Evolutionary conservation across 1,140 invertebrate genomes (phyloP).

Genomic region (Drosophila bocki): DNA sequence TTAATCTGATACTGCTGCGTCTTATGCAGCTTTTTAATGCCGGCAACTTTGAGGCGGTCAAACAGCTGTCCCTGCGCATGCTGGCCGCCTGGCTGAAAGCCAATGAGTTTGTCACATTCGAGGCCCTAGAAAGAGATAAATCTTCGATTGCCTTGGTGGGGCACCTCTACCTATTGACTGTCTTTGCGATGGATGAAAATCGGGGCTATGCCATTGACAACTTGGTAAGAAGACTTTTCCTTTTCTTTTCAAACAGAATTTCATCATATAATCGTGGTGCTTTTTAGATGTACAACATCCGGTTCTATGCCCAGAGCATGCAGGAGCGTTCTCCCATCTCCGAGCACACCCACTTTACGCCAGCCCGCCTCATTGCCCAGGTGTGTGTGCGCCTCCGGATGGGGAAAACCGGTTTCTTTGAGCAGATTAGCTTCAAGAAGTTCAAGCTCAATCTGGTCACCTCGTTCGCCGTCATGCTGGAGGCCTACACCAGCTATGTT

Average conservation of each 20-base stretch:
- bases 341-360: constrained; percentile 54
- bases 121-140: constrained; percentile 24
- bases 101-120: not conserved
- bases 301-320: constrained; percentile 73
- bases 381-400: constrained; percentile 63
- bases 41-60: constrained; percentile 71
- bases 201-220: constrained; percentile 77
- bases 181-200: constrained; percentile 72
- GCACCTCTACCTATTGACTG: constrained; percentile 71
- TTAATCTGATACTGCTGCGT: constrained; percentile 62
- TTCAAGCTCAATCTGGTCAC: constrained; percentile 56
- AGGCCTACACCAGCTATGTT: constrained; percentile 78
- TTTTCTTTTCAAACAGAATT: not conserved
- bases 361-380: constrained; percentile 73
- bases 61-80: constrained; percentile 67
- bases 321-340: constrained; percentile 39
- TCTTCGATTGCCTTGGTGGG: constrained; percentile 53
- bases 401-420: constrained; percentile 67
- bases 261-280: not conserved
- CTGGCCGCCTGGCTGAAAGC: constrained; percentile 70
- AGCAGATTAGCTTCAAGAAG: constrained; percentile 66
- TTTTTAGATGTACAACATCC: constrained; percentile 74
- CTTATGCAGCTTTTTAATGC: constrained; percentile 73
- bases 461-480: constrained; percentile 73
- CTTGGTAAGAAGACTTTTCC: constrained; percentile 40